Conservation (phyloP, 2,113 vertebrate genomes). For the Aegithalos caudatus region DNA sequence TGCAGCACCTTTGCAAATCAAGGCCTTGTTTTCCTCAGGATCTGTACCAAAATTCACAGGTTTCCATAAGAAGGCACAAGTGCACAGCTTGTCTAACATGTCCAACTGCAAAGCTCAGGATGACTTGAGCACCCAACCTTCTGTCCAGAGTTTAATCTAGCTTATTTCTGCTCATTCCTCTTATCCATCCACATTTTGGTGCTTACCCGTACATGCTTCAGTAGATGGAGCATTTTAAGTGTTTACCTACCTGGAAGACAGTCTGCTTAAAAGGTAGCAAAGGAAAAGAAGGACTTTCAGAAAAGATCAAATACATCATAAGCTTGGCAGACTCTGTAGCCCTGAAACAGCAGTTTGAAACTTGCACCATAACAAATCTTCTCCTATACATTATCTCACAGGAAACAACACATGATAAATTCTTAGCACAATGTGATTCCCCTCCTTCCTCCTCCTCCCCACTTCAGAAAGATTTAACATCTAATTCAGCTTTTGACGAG, state of each 20-base stretch:
- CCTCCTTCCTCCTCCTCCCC: conserved; percentile 73
- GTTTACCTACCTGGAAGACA: conserved; percentile 16
- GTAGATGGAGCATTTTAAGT: background rate
- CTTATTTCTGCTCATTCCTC: background rate
- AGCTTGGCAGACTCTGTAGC: conserved; percentile 75
- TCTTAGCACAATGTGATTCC: conserved; percentile 73
- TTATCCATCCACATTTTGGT: background rate
- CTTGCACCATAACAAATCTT: conserved; percentile 80
- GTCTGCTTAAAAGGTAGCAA: background rate
- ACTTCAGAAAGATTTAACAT: conserved; percentile 87
- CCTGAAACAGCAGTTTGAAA: conserved; percentile 83
- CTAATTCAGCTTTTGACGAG: conserved; percentile 84
- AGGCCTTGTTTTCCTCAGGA: background rate
- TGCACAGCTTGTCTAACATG: background rate
- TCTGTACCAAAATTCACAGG: background rate
- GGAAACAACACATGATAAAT: conserved; percentile 83
- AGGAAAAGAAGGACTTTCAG: conserved; percentile 48
- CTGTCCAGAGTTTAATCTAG: background rate
- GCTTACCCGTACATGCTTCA: background rate
- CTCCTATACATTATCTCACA: conserved; percentile 78
- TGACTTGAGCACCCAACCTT: background rate
- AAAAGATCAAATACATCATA: conserved; percentile 78
- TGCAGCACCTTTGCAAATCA: background rate
- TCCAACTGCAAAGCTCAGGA: background rate
- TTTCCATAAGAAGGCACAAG: background rate